Conservation (phyloP, 2,113 vertebrate species). For the Tragelaphus buxtoni region DNA sequence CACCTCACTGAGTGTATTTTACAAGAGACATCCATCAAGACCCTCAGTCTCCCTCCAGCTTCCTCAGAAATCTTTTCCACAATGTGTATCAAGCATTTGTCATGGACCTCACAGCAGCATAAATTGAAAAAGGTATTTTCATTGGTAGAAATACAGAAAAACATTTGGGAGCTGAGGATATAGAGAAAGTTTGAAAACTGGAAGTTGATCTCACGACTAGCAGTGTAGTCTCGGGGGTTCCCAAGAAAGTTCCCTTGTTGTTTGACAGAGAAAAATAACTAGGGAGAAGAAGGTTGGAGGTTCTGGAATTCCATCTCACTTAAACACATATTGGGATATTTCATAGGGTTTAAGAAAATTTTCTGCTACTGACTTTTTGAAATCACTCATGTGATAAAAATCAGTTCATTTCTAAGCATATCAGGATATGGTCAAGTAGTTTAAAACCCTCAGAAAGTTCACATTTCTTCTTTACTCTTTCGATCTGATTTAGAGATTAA, state of each 20-base stretch:
- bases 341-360: background rate
- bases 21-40: background rate
- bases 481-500: background rate
- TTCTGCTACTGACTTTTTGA: background rate
- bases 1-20: background rate
- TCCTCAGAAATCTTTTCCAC: background rate
- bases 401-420: background rate
- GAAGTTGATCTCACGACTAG: background rate
- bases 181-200: background rate
- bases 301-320: background rate
- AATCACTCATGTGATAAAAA: background rate
- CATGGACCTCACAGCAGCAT: background rate
- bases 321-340: background rate
- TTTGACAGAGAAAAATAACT: background rate
- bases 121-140: background rate
- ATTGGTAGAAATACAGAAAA: background rate
- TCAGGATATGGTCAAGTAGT: background rate
- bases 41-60: background rate
- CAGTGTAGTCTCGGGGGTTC: accelerated
- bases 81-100: background rate
- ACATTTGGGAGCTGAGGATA: background rate
- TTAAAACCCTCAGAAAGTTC: background rate
- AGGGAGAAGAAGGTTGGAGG: background rate
- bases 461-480: background rate
- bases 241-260: background rate